Evolutionary conservation across 2,888 invertebrate genomes (phyloP).

Genomic region (Callyntrura sp.): DNA sequence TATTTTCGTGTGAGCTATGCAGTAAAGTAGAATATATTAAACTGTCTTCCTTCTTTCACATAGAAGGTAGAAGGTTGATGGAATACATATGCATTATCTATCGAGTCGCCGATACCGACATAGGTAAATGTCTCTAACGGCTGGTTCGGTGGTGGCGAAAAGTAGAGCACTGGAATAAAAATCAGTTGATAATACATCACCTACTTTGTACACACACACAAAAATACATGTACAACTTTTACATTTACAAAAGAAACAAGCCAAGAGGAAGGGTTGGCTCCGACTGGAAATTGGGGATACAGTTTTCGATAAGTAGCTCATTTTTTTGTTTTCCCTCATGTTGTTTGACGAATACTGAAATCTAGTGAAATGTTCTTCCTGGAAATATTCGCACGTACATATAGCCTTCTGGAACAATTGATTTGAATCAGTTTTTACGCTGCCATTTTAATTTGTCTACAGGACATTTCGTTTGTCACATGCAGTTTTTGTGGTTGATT

Average conservation of each 20-base stretch:
- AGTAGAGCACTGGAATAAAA: conserved; percentile 48
- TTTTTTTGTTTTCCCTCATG: neutral
- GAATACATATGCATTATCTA: neutral
- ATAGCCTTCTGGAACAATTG: no score
- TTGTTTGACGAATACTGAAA: neutral
- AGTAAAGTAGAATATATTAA: neutral
- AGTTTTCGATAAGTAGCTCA: neutral
- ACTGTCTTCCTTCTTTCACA: neutral
- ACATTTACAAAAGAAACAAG: neutral
- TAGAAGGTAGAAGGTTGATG: neutral
- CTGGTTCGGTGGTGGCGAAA: no score
- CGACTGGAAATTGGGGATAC: no score
- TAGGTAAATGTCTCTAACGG: no score
- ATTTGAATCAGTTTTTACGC: no score
- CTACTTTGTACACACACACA: neutral
- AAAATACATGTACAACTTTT: no score
- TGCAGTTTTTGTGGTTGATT: no score
- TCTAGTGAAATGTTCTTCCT: no score
- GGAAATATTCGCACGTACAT: no score
- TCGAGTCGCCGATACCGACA: no score
- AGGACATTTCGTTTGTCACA: no score
- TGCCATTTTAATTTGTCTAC: no score
- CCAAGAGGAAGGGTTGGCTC: neutral
- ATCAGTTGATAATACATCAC: conserved; percentile 38
- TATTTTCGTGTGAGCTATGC: neutral